phyloP scores from a whole-genome alignment of 37 sponge, comb jelly and placozoan species.

The Ephydatia muelleri region DNA sequence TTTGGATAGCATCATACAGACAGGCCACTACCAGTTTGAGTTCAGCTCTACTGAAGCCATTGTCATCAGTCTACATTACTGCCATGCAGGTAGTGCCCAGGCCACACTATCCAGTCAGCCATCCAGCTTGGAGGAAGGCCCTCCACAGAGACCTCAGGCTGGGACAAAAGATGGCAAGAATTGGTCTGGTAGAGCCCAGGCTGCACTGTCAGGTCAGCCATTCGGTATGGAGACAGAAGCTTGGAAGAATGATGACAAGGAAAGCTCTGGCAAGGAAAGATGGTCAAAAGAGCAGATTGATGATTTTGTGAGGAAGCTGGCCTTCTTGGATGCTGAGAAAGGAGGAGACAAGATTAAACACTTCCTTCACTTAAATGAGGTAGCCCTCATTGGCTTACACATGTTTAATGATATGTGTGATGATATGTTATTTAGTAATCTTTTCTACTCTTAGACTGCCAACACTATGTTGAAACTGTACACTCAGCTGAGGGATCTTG shows the following conservation, averaged over 20 bases:
- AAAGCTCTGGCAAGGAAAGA: neutral
- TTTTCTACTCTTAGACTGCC: constrained; percentile 39
- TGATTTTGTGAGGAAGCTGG: constrained; percentile 91
- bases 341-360: constrained; percentile 56
- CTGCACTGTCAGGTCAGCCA: no score
- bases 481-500: constrained; percentile 52
- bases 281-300: constrained; percentile 78
- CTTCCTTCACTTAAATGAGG: constrained; percentile 57
- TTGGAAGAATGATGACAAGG: neutral
- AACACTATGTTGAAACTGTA: constrained; percentile 55
- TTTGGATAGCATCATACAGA: constrained; percentile 49
- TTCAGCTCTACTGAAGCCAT: constrained; percentile 12
- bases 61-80: neutral
- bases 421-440: neutral
- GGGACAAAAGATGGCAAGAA: no score
- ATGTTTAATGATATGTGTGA: neutral
- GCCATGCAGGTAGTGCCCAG: neutral
- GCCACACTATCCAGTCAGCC: neutral
- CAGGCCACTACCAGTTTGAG: constrained; percentile 54
- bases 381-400: neutral
- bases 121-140: neutral
- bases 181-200: no score
- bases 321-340: constrained; percentile 70
- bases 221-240: no score
- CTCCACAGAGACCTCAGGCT: neutral